Evolutionary conservation across 2,797 vertebrate genomes (phyloP).

Genomic region (Lacerta agilis): DNA sequence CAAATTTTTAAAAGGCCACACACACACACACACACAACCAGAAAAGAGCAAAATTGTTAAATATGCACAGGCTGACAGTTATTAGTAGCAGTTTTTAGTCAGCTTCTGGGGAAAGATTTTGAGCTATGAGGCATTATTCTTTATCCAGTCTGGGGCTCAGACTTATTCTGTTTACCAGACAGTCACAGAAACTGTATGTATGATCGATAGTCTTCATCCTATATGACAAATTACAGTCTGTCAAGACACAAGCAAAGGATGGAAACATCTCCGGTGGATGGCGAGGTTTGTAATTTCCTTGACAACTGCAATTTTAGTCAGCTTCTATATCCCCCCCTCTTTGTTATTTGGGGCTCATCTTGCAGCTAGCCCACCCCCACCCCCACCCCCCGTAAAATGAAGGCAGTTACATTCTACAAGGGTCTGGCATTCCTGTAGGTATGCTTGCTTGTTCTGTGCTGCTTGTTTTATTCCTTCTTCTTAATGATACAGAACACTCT

Average conservation of each 20-base stretch:
- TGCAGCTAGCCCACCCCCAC: not conserved
- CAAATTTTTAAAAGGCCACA: not conserved
- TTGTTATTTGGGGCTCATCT: not conserved
- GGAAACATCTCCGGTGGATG: conserved; percentile 59
- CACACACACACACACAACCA: not conserved
- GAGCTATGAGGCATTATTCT: conserved; percentile 45
- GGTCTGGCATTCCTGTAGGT: not conserved
- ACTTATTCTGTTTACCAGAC: conserved; percentile 42
- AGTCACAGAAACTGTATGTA: conserved; percentile 39
- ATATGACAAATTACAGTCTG: conserved; percentile 54
- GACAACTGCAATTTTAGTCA: conserved; percentile 34
- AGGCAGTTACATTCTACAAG: not conserved
- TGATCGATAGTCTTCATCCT: conserved; percentile 51
- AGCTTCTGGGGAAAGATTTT: conserved; percentile 42
- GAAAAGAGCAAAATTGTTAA: conserved; percentile 4
- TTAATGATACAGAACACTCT: not conserved
- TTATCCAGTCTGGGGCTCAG: conserved; percentile 26
- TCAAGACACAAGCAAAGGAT: conserved; percentile 58
- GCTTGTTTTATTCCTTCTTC: not conserved
- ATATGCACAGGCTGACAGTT: conserved; percentile 51
- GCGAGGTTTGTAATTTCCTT: conserved; percentile 59
- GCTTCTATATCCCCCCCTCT: conserved; percentile 8
- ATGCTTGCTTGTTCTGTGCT: not conserved
- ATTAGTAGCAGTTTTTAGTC: conserved; percentile 44
- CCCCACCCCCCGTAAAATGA: not conserved